Percentiles rank a stretch among this genome's conserved stretches.
phyloP scores from a whole-genome alignment of 2,113 vertebrate genomes.

The Onychorhynchus coronatus region DNA sequence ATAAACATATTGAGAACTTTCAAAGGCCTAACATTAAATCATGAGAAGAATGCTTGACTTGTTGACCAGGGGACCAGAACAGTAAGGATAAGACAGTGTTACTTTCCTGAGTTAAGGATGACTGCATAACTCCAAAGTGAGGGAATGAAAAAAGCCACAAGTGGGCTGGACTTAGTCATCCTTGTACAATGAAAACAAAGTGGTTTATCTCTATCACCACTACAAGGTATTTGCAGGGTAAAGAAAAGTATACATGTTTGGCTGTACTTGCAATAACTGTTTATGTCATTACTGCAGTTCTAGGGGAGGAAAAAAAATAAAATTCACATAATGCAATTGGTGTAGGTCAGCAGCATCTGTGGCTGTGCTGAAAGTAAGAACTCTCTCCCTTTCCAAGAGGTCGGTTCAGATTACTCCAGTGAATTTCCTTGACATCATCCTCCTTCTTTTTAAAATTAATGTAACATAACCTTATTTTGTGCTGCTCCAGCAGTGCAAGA shows the following conservation, averaged over 20 bases:
- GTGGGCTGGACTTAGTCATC: neutral
- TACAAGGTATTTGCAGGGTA: neutral
- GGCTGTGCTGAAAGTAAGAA: neutral
- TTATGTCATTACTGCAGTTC: neutral
- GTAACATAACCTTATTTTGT: constrained; percentile 16
- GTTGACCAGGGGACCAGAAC: neutral
- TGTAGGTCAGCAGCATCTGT: neutral
- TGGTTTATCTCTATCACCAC: neutral
- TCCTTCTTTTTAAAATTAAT: constrained; percentile 14
- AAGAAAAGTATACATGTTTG: neutral
- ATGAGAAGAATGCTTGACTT: neutral
- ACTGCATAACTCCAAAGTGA: neutral
- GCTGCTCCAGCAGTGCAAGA: constrained; percentile 2
- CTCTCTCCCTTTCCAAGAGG: neutral
- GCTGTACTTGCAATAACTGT: neutral
- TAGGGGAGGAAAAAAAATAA: neutral
- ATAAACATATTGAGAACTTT: neutral
- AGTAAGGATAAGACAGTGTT: neutral
- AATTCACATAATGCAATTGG: neutral
- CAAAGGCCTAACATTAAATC: neutral
- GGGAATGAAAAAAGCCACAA: neutral
- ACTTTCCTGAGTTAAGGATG: neutral
- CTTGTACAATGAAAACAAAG: neutral
- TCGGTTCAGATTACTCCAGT: neutral
- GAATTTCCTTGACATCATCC: constrained; percentile 3